Percentiles rank a stretch among this genome's conserved stretches.
phyloP scores from a whole-genome alignment of 2,113 vertebrate genomes.

The Alouatta palliata region DNA sequence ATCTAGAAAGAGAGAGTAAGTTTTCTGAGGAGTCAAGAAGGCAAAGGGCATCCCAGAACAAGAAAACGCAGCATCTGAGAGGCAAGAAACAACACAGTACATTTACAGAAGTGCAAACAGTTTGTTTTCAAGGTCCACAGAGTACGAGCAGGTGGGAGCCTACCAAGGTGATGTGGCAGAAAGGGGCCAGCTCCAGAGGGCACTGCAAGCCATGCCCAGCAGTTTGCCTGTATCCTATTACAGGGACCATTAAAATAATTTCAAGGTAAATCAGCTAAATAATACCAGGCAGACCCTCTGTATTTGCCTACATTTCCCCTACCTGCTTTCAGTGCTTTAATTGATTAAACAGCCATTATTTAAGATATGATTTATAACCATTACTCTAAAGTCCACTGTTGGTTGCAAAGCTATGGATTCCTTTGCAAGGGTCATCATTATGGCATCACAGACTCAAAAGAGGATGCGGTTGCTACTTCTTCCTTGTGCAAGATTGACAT shows the following conservation, averaged over 20 bases:
- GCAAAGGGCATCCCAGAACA: neutral
- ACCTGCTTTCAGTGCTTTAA: neutral
- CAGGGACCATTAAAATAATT: neutral
- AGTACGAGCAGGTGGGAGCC: neutral
- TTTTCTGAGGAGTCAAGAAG: neutral
- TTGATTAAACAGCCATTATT: neutral
- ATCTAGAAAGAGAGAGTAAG: neutral
- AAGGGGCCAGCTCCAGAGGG: neutral
- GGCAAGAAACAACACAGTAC: neutral
- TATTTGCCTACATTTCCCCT: neutral
- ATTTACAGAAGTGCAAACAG: neutral
- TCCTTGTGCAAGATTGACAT: neutral
- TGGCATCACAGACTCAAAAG: neutral
- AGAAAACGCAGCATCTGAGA: neutral
- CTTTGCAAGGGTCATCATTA: neutral
- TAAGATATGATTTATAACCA: neutral
- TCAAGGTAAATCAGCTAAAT: neutral
- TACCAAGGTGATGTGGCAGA: neutral
- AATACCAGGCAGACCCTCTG: neutral
- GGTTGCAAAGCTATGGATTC: neutral
- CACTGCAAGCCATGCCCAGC: fast-evolving
- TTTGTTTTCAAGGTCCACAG: neutral
- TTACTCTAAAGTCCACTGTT: neutral
- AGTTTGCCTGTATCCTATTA: neutral
- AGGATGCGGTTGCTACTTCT: neutral